A percentile compares a stretch with the other conserved stretches of the same genome.
Evolutionary conservation across 2,797 vertebrate species (phyloP).

Genomic region (Basileuterus tristriatus): DNA sequence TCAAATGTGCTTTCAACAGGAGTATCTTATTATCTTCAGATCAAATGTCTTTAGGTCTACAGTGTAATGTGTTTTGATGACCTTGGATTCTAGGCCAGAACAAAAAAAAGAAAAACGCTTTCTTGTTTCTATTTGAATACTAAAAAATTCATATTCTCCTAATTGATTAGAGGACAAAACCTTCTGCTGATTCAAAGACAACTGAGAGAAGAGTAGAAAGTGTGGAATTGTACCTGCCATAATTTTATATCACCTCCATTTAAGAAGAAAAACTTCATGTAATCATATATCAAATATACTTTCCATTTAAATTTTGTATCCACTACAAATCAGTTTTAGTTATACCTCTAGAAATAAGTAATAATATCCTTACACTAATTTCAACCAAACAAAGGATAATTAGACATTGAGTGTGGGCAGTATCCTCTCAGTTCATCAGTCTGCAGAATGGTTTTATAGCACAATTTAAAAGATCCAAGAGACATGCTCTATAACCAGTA

Average conservation of each 20-base stretch:
- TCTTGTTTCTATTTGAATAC: background rate
- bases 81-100: background rate
- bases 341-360: background rate
- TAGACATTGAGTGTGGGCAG: background rate
- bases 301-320: background rate
- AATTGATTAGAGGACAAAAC: background rate
- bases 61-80: background rate
- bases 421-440: background rate
- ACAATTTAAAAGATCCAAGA: background rate
- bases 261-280: background rate
- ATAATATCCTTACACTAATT: background rate
- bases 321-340: background rate
- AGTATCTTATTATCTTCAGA: background rate
- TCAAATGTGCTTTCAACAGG: background rate
- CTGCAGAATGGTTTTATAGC: background rate
- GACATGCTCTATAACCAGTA: background rate
- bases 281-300: background rate
- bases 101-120: fast-evolving
- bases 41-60: background rate
- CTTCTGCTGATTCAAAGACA: background rate
- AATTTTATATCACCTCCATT: background rate
- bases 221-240: background rate
- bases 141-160: background rate
- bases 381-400: background rate
- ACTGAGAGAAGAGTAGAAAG: background rate